Evolutionary conservation across 1,140 invertebrate genomes (phyloP), one percentile per base, ranked within the genome.

Genomic region (Coboldia fuscipes): DNA sequence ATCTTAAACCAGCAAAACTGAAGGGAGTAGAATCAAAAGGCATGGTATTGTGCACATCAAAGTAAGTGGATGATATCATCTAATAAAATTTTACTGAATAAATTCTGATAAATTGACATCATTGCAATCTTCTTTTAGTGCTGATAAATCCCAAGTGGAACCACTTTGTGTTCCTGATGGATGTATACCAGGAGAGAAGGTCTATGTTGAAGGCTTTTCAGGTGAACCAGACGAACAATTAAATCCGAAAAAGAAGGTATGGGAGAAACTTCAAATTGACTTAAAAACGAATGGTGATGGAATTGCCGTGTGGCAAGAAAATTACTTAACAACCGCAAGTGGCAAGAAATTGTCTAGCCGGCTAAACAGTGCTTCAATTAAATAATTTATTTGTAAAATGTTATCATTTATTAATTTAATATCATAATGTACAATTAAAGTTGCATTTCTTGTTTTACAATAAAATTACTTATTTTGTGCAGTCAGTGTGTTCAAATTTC

Each of bases 221-320:
- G 82, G 79, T 23, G 58, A 61, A 28, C 75, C 88, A 12, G 86
- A 93, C 60, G 74, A 75, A 8, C 51, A 54, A 39, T 60, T 98
- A 4, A 97, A 97, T 60, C 90, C 92, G 6, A 97, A 97, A 52
- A 97, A 97, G 57, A 97, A 97, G 67, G 44, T 36, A 12, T 96
- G 92, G 89, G 90, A 97, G 50, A 88, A 85, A 51, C 47, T 88
- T 21, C 77, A 81, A 47, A 69, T 65, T 34, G 81, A 89, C 59
- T 61, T 90, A 19, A 69, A 75, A 52, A 79, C 80, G n/a, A 77
- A 75, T 52, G 53, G 51, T n/a, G 64, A 67, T 13, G 67, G 76
- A 36, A 55, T 73, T 40, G 84, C 79, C 33, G 70, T 78, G 37
- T 93, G 86, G 85, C 75, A 76, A 56, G 75, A 74, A 9, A 79